Evolutionary conservation across 2,888 invertebrate genomes (phyloP).

Genomic region (Neoascia interrupta): DNA sequence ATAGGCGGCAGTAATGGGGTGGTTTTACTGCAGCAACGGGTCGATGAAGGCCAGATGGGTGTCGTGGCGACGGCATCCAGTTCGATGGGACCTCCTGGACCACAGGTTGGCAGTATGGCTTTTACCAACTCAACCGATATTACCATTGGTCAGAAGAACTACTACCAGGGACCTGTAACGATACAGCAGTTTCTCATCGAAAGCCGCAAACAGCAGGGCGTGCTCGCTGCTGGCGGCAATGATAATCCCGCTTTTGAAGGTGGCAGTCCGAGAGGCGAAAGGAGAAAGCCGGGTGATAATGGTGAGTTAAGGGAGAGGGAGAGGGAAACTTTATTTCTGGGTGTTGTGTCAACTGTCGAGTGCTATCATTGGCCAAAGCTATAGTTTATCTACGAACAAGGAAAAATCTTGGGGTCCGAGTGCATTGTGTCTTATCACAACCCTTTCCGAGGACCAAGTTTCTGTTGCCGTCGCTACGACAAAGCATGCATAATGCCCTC

Average conservation of each 20-base stretch:
- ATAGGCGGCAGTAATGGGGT: constrained; percentile 72
- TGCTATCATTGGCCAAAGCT: neutral
- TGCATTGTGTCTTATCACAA: too few relatives aligned
- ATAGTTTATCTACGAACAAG: too few relatives aligned
- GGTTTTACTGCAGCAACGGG: constrained; percentile 47
- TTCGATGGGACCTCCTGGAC: constrained; percentile 59
- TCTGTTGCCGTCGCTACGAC: too few relatives aligned
- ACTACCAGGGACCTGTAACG: constrained; percentile 88
- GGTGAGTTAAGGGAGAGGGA: constrained; percentile 28
- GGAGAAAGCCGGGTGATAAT: constrained; percentile 31
- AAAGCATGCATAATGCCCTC: too few relatives aligned
- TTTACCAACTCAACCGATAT: constrained; percentile 86
- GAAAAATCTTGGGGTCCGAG: too few relatives aligned
- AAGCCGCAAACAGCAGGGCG: constrained; percentile 72
- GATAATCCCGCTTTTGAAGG: constrained; percentile 74
- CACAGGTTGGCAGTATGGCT: constrained; percentile 83
- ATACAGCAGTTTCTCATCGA: constrained; percentile 86
- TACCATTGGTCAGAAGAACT: constrained; percentile 88
- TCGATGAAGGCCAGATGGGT: constrained; percentile 31
- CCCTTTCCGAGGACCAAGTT: too few relatives aligned
- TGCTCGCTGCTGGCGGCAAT: constrained; percentile 68
- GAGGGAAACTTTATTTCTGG: neutral
- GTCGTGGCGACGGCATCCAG: constrained; percentile 32
- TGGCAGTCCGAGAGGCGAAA: constrained; percentile 67
- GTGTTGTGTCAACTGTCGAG: neutral